Base-by-base conservation (phyloP, 2,113 vertebrate species). In the Meleagris gallopavo region DNA sequence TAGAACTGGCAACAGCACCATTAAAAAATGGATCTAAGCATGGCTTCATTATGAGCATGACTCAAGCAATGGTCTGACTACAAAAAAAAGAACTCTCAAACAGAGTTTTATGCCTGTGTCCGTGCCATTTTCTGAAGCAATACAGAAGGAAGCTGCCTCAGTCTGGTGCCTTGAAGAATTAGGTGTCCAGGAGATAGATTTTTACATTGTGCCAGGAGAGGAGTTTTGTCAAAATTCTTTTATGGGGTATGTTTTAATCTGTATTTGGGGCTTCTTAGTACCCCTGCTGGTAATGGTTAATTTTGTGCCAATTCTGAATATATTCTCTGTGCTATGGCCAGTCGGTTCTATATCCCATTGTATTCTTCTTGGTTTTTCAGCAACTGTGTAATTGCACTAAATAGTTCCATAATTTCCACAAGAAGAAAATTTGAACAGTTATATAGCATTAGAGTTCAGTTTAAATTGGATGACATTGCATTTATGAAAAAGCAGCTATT, bases 111-210 rank as follows among this genome's bases (percentile, higher is more conserved):
- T 83, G 75, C 71, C 60, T 82, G 20, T 76, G 71, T 88, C 89
- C 87, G 73, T 36, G 22, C 30, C 87, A 55, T 73, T 92, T 89
- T 82, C 66, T 82, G 17, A 75, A 87, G 81, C 48, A 43, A 27
- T 55, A 45, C 48, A 43, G 74, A 85, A 89, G 69, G 62, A 91
- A 89, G 79, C 54, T 87, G 83, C 85, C 91, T 95, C 94, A 87
- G 72, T 92, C 70, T 89, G 27, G 11, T 40, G 20, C 71, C 82
- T 66, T 65, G 36, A 83, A 89, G 34, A 61, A 43, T 82, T 74
- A 14, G 0, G 11, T 54, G 65, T 82, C 36, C 54, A 87, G 48
- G 66, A 93, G 34, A 0, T 89, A 54, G 58, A 36, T 76, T 94
- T 89, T 89, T n/a, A 82, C 87, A 74, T 82, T 87, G 54, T 85